These are phyloP conservation scores for Meiosimyza platycephala DNA, from an alignment of 2,888 invertebrate genomes.

Conservation along the genomic window DNA sequence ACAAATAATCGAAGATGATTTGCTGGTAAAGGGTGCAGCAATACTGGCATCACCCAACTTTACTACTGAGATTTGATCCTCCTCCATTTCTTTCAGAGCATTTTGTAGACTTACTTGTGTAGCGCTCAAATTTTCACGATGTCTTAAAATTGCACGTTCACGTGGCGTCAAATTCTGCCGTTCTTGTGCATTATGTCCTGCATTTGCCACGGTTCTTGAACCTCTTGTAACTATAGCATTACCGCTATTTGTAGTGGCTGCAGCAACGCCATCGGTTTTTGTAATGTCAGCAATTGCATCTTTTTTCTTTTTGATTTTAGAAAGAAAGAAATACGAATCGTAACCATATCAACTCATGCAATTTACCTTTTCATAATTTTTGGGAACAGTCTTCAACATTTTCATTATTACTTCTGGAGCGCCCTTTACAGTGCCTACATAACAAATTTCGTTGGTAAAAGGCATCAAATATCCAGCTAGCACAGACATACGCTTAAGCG, in stretches of 20 bases:
- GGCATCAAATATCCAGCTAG: conserved; percentile 85
- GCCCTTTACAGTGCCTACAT: conserved; percentile 95
- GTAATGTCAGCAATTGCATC: conserved; percentile 39
- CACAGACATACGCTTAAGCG: conserved; percentile 97
- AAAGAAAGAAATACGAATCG: conserved; percentile 49
- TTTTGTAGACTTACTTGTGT: conserved; percentile 62
- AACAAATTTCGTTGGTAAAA: conserved; percentile 81
- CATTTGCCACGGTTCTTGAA: conserved; percentile 39
- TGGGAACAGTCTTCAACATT: conserved; percentile 83
- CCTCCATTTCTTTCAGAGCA: conserved; percentile 87
- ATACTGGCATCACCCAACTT: conserved; percentile 98
- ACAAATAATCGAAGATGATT: conserved; percentile 93
- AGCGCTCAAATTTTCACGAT: conserved; percentile 60
- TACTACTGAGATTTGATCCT: conserved; percentile 89
- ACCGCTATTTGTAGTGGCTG: conserved; percentile 38
- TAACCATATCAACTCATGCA: too few relatives aligned
- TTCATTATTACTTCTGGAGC: conserved; percentile 94
- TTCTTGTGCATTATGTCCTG: conserved; percentile 42
- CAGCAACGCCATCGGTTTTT: conserved; percentile 27
- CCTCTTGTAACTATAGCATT: conserved; percentile 37
- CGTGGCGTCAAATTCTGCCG: conserved; percentile 58
- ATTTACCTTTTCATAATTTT: conserved; percentile 73
- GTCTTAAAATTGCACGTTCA: conserved; percentile 59
- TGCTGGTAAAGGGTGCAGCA: conserved; percentile 98
- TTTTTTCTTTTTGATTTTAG: conserved; percentile 63